Base-by-base conservation (phyloP, 2,797 vertebrate genomes). In the Gallirallus australis region DNA sequence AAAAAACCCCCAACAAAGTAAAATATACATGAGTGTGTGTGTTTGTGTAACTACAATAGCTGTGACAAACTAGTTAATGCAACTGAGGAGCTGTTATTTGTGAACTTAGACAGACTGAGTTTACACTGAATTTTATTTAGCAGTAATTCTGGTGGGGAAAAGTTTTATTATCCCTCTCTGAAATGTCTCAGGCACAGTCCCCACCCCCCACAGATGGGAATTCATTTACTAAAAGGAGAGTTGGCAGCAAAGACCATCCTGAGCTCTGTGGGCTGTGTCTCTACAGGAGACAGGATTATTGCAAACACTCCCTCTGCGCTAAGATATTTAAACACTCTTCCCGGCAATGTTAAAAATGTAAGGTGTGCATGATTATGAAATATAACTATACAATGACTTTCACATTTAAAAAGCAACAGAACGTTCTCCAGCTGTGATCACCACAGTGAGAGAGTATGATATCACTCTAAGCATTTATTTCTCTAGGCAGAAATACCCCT, bases 211-310 rank as follows among this genome's bases (percentile, higher is more conserved):
- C 47, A 76, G 86, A 93, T 93, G 80, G 42, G 77, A 95, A 95
- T 94, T 97, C 72, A 94, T 96, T 96, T 96, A 66, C 91, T 96
- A 93, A 94, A 94, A 94, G 87, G 76, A 76, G 92, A 90, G 45
- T 75, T 96, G 94, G 95, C 94, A 93, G 63, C 57, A 60, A 69
- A 94, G 79, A 54, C 50, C 54, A 86, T 82, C 82, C 57, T 94
- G 77, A 96, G 86, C 84, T 82, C 82, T 82, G 72, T 83, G 86
- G 78, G 76, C 66, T 94, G 59, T 78, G 87, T 94, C 95, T 96
- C 95, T 94, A 96, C 87, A 88, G 91, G 50, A 92, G 37, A 88
- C 53, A 89, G 50, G 81, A 94, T 96, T 97, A 95, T 64, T 93
- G 95, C 82, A 95, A 94, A 89, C 40, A 27, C 53, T 93, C 90